Base-by-base conservation (phyloP, 2,888 invertebrate genomes). In the Nymphalis polychloros region DNA sequence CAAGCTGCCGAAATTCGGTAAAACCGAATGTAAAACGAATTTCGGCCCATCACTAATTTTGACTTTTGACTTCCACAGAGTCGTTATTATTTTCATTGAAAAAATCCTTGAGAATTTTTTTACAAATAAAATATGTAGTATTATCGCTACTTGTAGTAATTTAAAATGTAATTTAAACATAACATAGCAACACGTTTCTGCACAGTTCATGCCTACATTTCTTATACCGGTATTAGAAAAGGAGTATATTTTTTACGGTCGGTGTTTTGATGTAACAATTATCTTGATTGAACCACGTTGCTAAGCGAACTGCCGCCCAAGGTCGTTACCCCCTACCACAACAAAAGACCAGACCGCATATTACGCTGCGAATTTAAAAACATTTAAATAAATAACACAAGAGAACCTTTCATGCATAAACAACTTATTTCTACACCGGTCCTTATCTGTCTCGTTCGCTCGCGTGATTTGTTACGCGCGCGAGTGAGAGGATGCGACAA, bases 351-450 rank as follows among this genome's bases (percentile, higher is more conserved):
- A 80, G 77, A 77, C 80, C 81, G 82, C 81, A 81, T 85, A 84
- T 85, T 86, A 86, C 84, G 85, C 84, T 82, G 88, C 87, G 86
- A 88, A 88, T 88, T 87, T 84, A 84, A 87, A 89, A 88, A 87
- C 84, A 87, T 88, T 88, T 84, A 85, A 86, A 87, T 85, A 89
- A 87, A 88, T 87, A 88, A 84, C 81, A 85, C 84, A 87, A 85
- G 85, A 87, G 72, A 88, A 86, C 86, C 85, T 87, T 88, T 86
- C 86, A 84, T 85, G 89, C 88, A 87, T 87, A 86, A 87, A 88
- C 87, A 66, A 67, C 64, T 68, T 70, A 70, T 68, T 70, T 68
- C 63, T 50, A 72, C 69, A 68, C 69, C 69, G 69, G 62, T 71
- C 65, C 49, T 57, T 78, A 75, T 78, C 72, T 73, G 73, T 72